A percentile compares a stretch with the other conserved stretches of the same genome.
phyloP scores from a whole-genome alignment of 1,140 invertebrate genomes.

The Apis florea region DNA sequence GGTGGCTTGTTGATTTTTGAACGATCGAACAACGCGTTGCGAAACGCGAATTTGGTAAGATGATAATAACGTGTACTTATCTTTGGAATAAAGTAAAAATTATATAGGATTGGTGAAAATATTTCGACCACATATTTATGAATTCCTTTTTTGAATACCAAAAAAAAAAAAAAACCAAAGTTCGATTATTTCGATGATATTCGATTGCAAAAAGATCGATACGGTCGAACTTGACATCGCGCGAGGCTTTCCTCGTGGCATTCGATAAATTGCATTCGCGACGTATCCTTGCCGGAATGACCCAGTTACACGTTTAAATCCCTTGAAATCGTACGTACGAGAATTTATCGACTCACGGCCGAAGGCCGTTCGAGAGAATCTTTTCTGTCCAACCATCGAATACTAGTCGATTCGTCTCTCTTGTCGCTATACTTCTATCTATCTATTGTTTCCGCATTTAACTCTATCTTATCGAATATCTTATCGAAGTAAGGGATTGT shows the following conservation, averaged over 20 bases:
- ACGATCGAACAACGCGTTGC: too few species aligned
- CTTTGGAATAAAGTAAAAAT: too few species aligned
- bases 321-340: conserved; percentile 37
- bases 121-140: too few species aligned
- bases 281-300: conserved; percentile 65
- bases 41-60: neutral
- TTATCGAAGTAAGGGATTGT: too few species aligned
- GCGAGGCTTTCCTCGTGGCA: conserved; percentile 53
- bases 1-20: neutral
- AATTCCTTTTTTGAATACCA: too few species aligned
- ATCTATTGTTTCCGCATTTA: too few species aligned
- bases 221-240: conserved; percentile 63
- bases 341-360: conserved; percentile 44
- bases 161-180: neutral
- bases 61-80: too few species aligned
- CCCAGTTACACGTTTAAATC: conserved; percentile 62
- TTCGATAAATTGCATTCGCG: conserved; percentile 54
- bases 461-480: too few species aligned
- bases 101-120: too few species aligned
- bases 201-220: neutral
- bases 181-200: neutral
- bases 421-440: neutral
- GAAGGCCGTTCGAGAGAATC: conserved; percentile 46
- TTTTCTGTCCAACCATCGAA: neutral
- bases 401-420: neutral